These are phyloP conservation scores for Sceloporus undulatus DNA, from an alignment of 2,113 vertebrate species.

Conservation along the genomic window DNA sequence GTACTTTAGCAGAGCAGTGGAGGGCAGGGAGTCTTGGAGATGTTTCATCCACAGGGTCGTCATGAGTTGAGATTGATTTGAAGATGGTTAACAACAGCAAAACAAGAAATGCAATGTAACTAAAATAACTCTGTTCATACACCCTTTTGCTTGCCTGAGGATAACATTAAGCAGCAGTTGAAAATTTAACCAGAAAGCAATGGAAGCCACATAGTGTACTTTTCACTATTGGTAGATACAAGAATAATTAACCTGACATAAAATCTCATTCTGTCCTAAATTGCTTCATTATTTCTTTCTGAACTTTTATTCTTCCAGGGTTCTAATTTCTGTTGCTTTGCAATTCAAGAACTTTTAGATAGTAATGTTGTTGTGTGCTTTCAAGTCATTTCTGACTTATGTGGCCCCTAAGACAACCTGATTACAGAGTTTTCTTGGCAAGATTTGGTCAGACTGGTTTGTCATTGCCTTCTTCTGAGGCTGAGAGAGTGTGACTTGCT, in stretches of 20 bases:
- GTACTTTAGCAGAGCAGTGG: no score
- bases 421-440: no score
- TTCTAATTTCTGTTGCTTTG: background rate
- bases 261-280: background rate
- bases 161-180: background rate
- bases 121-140: background rate
- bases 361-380: background rate
- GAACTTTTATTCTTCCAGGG: background rate
- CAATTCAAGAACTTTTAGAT: background rate
- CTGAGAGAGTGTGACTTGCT: no score
- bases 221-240: conserved; percentile 21
- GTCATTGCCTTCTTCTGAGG: no score
- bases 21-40: no score
- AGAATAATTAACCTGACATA: background rate
- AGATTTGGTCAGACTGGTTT: no score
- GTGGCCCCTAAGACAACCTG: no score
- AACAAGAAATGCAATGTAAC: no score
- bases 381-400: no score
- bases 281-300: background rate
- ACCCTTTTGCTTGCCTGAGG: background rate
- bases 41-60: no score
- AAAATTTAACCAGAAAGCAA: conserved; percentile 31
- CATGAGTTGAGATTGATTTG: no score
- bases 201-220: background rate
- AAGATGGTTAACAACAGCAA: no score